Conservation (phyloP, 2,113 vertebrate species). For the Falco punctatus region DNA sequence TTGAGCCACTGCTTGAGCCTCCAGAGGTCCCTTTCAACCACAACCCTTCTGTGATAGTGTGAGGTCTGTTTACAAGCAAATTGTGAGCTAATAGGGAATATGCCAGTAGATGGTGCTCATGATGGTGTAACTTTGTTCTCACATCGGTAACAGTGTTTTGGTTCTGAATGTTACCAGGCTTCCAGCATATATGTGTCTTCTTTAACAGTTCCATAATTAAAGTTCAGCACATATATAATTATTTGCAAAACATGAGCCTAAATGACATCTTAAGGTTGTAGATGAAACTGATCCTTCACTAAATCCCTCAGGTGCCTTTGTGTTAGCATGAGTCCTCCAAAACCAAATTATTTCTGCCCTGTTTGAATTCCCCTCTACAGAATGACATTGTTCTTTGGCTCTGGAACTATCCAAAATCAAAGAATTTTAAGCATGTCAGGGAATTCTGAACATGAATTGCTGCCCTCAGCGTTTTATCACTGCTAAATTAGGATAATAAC, state of each 20-base stretch:
- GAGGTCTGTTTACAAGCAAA: background rate
- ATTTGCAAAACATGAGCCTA: background rate
- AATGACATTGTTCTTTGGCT: conserved; percentile 1
- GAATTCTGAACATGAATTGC: conserved; percentile 7
- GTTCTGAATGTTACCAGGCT: background rate
- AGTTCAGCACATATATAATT: background rate
- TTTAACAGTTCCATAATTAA: background rate
- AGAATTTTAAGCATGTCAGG: background rate
- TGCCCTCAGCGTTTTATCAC: background rate
- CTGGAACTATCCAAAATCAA: background rate
- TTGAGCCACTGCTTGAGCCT: background rate
- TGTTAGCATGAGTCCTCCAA: background rate
- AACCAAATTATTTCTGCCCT: background rate
- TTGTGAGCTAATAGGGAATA: background rate
- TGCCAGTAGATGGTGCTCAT: conserved; percentile 15
- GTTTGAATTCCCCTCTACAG: background rate
- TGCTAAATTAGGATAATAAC: conserved; percentile 33
- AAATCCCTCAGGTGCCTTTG: background rate
- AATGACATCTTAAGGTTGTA: background rate
- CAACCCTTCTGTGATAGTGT: background rate
- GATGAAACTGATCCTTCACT: background rate
- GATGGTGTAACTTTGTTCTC: background rate
- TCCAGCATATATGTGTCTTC: background rate
- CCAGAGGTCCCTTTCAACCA: background rate
- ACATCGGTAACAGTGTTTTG: background rate